Base-by-base conservation (phyloP, 2,888 invertebrate genomes). In the Cephonodes hylas region DNA sequence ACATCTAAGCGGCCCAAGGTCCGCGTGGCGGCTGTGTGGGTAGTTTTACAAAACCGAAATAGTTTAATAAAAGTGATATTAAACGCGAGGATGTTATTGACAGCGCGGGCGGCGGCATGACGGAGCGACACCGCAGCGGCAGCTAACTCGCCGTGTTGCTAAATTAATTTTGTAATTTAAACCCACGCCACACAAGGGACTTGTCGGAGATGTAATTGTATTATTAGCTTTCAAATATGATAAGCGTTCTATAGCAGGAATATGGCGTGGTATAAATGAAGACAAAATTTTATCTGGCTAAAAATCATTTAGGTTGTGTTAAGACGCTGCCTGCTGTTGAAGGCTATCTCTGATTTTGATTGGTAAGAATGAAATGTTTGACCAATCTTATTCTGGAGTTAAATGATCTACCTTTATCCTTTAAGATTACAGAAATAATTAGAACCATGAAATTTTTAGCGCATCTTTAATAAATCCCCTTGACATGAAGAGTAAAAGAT, bases 41-140 rank as follows among this genome's bases (percentile, higher is more conserved):
- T 89, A 89, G 88, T 90, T 91, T 87, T 87, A 89, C 86, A 88
- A 88, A 89, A 88, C 85, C 86, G 74, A 88, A 88, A 87, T 86
- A 78, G 81, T 90, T 89, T 89, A 90, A 90, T 91, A 91, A 89
- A 90, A 88, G 77, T 85, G 75, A 83, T 88, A 91, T 89, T 87
- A 87, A 85, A 85, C 76, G 76, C 78, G 75, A 76, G 84, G 79
- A 81, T 88, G 88, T 75, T 82, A 87, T 80, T 84, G 89, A 86
- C 88, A 88, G 77, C 75, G 45, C 7, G 58, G 22, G 31, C 22
- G 58, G 42, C 31, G 20, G 18, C 38, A 1, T 48, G 53, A 42
- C 18, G 25, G 60, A 59, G 18, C 38, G 20, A 42, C 60, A 42
- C 18, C 42, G 38, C 42, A 10, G 42, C 10, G 18, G n/a, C 48